Evolutionary conservation across 2,113 vertebrate genomes (phyloP).

Genomic region (Setophaga coronata): DNA sequence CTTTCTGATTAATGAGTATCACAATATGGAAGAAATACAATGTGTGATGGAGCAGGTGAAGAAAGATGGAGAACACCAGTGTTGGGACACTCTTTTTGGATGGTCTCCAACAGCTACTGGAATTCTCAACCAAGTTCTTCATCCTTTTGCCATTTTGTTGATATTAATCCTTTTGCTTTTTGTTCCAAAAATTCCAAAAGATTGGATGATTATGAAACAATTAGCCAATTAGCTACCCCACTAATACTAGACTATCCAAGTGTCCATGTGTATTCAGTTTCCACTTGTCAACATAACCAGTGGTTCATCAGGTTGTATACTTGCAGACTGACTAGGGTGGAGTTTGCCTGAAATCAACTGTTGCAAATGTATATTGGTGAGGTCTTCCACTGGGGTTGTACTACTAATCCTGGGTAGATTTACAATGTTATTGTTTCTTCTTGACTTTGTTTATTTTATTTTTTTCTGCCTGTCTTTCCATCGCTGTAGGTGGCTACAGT

Average conservation of each 20-base stretch:
- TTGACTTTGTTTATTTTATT: background rate
- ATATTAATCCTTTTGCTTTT: background rate
- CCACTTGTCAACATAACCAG: too few relatives aligned
- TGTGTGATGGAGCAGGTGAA: background rate
- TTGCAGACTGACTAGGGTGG: background rate
- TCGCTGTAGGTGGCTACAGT: background rate
- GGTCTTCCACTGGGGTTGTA: background rate
- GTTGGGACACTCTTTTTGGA: background rate
- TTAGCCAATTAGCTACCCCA: background rate
- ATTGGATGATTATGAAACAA: background rate
- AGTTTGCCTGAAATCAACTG: background rate
- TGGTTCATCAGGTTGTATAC: background rate
- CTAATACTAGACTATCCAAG: background rate
- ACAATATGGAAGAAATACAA: background rate
- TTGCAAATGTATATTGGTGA: background rate
- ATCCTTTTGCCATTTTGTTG: background rate
- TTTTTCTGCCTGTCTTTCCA: background rate
- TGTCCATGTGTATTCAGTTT: background rate
- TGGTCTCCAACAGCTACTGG: background rate
- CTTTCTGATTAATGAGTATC: background rate
- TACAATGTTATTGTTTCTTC: background rate
- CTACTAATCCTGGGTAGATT: background rate
- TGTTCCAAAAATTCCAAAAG: background rate
- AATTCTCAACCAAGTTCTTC: background rate
- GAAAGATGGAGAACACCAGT: fast-evolving